These are phyloP conservation scores for Drosophila murphyi DNA, from an alignment of 1,140 invertebrate species.

Conservation along the genomic window DNA sequence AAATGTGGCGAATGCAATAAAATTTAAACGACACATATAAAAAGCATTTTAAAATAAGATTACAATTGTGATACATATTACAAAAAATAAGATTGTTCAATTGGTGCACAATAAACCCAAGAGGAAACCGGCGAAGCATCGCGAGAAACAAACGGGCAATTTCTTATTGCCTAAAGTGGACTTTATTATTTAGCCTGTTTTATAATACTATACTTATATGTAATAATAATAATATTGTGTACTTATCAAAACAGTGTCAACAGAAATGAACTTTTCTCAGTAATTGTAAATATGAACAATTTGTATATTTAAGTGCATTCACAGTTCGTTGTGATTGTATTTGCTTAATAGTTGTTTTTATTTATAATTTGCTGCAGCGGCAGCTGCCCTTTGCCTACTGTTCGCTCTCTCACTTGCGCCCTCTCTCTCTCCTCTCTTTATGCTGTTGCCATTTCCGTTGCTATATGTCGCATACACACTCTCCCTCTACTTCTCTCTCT, in stretches of 20 bases:
- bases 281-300: background rate
- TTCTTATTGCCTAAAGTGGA: too few relatives aligned
- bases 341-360: constrained; percentile 51
- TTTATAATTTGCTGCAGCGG: constrained; percentile 50
- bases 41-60: constrained; percentile 1
- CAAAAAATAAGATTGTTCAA: constrained; percentile 15
- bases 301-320: constrained; percentile 4
- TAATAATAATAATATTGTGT: too few relatives aligned
- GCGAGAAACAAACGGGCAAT: background rate
- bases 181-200: too few relatives aligned
- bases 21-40: constrained; percentile 10
- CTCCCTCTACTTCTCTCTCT: background rate
- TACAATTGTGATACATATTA: background rate
- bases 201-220: too few relatives aligned
- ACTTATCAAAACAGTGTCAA: too few relatives aligned
- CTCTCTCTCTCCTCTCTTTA: constrained; percentile 26
- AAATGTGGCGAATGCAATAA: constrained; percentile 15
- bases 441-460: constrained; percentile 64
- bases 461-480: constrained; percentile 28
- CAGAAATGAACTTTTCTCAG: background rate
- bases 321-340: background rate
- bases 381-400: constrained; percentile 50
- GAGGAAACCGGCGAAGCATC: constrained; percentile 2
- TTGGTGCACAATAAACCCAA: constrained; percentile 1
- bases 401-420: background rate